Evolutionary conservation across 2,797 vertebrate species (phyloP), one percentile per base, ranked within the genome.

Genomic region (Melanotaenia trifasciata): DNA sequence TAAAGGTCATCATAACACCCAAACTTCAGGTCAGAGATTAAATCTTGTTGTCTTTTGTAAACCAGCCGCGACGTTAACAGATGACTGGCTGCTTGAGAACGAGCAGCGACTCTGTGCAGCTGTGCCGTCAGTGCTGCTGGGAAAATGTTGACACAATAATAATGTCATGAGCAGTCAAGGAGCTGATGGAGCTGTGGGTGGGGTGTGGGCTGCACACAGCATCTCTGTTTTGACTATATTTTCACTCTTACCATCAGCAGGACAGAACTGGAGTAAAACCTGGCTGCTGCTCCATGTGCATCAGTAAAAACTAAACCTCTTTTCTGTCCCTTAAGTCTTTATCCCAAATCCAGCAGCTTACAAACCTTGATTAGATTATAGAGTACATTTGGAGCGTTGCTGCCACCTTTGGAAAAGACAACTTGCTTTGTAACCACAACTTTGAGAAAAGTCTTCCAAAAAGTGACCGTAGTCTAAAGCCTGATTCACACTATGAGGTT

Each of bases 31-130:
- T 82, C 72, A 58, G 36, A 38, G 36, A 13, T 13, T 13, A 38
- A 38, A 64, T 59, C 32, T 22, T 82, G 80, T 80, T 78, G 69
- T 64, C 67, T 76, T 10, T 36, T 72, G 59, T 76, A 62, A 65
- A 70, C 57, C n/a, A 18, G 28, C 67, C 54, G 24, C 60, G 53
- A 28, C 5, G 28, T 61, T 32, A 38, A 32, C 12, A 28, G 56
- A 76, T 81, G 80, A 86, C 72, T 85, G 83, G 78, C 62, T 12
- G 5, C 38, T 70, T 32, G 22, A 70, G 24, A 26, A 24, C 58
- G 64, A 74, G 78, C 68, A 58, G 24, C 47, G 65, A 20, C 73
- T 64, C 20, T 24, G 58, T 28, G 20, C 56, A 51, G 32, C 53
- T 67, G 70, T 18, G 72, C 64, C 68, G 64, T 76, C 78, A 74